Evolutionary conservation across 2,797 vertebrate genomes (phyloP).

Genomic region (Oreochromis mossambicus): DNA sequence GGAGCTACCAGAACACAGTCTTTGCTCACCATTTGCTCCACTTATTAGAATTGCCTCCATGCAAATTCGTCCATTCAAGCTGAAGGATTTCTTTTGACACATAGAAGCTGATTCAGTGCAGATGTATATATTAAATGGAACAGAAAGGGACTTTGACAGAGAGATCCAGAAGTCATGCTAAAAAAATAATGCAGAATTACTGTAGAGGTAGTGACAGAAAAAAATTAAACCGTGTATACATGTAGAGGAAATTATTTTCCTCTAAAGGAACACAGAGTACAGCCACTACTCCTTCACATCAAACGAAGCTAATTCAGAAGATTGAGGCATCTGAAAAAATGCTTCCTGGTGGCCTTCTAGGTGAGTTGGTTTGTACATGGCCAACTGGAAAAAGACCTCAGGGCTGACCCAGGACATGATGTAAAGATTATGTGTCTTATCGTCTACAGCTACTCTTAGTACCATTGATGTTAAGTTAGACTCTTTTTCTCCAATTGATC

Average conservation of each 20-base stretch:
- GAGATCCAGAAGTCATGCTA: background rate
- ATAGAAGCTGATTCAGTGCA: background rate
- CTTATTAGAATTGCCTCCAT: background rate
- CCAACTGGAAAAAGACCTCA: background rate
- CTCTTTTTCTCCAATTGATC: too few relatives aligned
- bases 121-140: background rate
- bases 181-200: background rate
- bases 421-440: background rate
- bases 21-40: background rate
- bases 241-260: background rate
- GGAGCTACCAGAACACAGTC: background rate
- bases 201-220: background rate
- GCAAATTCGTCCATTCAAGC: background rate
- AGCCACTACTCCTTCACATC: background rate
- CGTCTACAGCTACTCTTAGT: too few relatives aligned
- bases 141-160: background rate
- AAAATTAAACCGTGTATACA: background rate
- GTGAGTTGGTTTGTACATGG: background rate
- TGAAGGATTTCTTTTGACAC: background rate
- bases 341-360: background rate
- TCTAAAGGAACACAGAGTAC: background rate
- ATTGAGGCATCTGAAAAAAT: background rate
- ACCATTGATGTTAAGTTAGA: too few relatives aligned
- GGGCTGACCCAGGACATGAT: background rate
- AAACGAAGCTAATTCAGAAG: background rate